Conservation (phyloP, 2,113 vertebrate species). For the Girardinichthys multiradiatus region DNA sequence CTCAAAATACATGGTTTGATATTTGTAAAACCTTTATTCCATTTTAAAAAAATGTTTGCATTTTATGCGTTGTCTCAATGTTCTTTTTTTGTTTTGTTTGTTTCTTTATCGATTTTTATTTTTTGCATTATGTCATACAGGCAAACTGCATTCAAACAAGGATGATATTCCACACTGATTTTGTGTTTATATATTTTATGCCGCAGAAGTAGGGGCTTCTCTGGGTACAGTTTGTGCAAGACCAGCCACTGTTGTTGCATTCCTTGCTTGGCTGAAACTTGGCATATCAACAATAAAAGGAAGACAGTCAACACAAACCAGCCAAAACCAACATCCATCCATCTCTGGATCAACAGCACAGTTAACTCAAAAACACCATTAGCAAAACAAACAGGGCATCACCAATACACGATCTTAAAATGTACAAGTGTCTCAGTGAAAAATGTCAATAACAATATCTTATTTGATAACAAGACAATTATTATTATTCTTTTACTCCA, state of each 20-base stretch:
- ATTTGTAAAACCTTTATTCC: no score
- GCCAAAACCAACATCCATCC: constrained; percentile 57
- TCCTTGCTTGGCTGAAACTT: constrained; percentile 43
- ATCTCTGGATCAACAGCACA: constrained; percentile 53
- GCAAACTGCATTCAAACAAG: no score
- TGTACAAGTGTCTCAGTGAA: not conserved
- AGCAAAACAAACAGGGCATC: constrained; percentile 13
- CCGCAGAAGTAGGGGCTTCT: no score
- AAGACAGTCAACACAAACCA: constrained; percentile 67
- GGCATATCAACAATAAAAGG: constrained; percentile 67
- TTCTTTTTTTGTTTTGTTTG: no score
- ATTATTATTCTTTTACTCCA: not conserved
- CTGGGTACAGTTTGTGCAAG: no score
- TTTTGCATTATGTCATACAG: no score
- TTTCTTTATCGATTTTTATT: no score
- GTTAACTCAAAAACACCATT: constrained; percentile 35
- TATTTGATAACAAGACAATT: not conserved
- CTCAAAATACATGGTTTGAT: no score
- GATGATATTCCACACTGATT: no score
- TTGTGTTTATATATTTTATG: no score
- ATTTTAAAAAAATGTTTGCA: no score
- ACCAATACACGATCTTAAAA: constrained; percentile 1
- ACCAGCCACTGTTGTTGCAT: not conserved
- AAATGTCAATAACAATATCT: not conserved
- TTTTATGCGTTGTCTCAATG: no score